These are phyloP conservation scores for Mus pahari DNA, from an alignment of 2,113 vertebrate genomes.

Conservation along the genomic window DNA sequence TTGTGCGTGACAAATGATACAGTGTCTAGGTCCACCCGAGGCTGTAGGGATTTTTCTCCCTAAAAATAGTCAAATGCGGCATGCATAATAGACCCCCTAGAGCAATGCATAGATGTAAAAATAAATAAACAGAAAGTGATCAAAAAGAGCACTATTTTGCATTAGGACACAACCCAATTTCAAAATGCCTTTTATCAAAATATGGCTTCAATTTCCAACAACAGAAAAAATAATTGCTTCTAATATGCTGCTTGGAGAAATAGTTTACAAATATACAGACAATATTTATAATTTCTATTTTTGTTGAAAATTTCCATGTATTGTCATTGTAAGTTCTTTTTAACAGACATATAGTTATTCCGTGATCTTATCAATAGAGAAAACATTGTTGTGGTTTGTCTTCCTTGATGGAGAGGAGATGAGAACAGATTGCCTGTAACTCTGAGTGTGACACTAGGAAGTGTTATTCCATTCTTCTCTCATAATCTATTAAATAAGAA, in stretches of 20 bases:
- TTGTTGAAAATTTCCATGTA: neutral
- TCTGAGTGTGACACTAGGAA: neutral
- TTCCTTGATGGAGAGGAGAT: neutral
- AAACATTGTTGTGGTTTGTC: neutral
- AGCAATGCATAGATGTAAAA: neutral
- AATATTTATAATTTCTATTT: neutral
- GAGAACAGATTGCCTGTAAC: rapidly evolving
- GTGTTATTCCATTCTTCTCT: rapidly evolving
- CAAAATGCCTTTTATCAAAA: neutral
- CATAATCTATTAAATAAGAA: neutral
- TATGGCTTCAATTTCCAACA: neutral
- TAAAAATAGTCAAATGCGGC: neutral
- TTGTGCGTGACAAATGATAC: neutral
- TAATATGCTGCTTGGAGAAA: neutral
- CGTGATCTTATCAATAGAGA: neutral
- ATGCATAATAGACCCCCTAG: neutral
- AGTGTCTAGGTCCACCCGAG: neutral
- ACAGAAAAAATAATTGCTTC: neutral
- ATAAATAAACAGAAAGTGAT: neutral
- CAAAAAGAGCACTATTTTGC: neutral
- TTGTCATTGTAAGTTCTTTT: neutral
- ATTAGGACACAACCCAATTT: neutral
- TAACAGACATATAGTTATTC: neutral
- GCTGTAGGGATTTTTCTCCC: neutral
- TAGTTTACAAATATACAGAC: neutral